Base-by-base conservation (phyloP, 1,140 invertebrate species). In the Psilanteris sp. region DNA sequence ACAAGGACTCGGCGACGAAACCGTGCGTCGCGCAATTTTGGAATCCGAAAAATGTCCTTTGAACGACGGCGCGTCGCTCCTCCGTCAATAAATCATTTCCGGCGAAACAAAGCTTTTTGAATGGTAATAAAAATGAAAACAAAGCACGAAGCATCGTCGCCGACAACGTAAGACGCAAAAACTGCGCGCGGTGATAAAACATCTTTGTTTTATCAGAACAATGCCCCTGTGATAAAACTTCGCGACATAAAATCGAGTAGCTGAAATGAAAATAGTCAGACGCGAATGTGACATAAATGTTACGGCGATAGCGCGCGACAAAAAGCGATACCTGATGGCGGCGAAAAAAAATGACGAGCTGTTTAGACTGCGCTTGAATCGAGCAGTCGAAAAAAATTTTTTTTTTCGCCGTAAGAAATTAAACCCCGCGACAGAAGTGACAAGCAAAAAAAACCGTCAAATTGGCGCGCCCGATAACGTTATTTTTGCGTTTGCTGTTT, bases 161-260 rank as follows among this genome's bases (percentile, higher is more conserved):
- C 13, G 26, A 1, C 16, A 37, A 4, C 27, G 27, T 68, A 48
- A 70, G 66, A 70, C 29, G 11, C 3, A 31, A 44, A 48, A 67
- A 57, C 6, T 18, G 29, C 10, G 20, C 31, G 4, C 32, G n/a
- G 26, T 32, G 34, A 64, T 41, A 55, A 64, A 64, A 64, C 32
- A 64, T 72, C 50, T 73, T 66, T 61, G 52, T 66, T 66, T 64
- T 62, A 64, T 62, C 55, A 20, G 43, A 64, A 66, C 70, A 73
- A 72, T 55, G 13, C 29, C 18, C 29, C 10, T 8, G 70, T 37
- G 70, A 57, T 66, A 64, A 73, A 73, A 66, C 16, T 66, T 50
- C 13, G 43, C 9, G 31, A 36, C 52, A 24, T 13, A 50, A 62
- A 73, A 73, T 64, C 59, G 59, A 73, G 70, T 73, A 27, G 13